These are phyloP conservation scores for Chrysaora quinquecirrha DNA, from an alignment of 30 jellyfish, hydroid and myxozoan species.

Conservation along the genomic window DNA sequence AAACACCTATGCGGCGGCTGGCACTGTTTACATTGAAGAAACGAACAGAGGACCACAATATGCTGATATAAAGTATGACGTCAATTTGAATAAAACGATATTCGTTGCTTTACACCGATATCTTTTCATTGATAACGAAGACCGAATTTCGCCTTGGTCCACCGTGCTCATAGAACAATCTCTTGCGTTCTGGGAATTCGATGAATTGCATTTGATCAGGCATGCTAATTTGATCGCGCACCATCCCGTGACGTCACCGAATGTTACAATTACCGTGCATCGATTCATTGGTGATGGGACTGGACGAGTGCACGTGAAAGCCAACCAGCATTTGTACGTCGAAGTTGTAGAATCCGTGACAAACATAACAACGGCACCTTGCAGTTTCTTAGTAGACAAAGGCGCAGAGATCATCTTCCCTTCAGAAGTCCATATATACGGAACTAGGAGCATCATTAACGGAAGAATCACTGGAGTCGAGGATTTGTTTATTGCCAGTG, in stretches of 20 bases:
- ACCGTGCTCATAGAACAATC: slow-evolving; percentile 53
- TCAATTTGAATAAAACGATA: slow-evolving; percentile 26
- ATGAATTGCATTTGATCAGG: slow-evolving; percentile 57
- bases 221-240: slow-evolving; percentile 59
- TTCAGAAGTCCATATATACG: slow-evolving; percentile 45
- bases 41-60: slow-evolving; percentile 68
- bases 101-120: slow-evolving; percentile 51
- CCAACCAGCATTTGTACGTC: slow-evolving; percentile 50
- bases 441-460: slow-evolving; percentile 51
- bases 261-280: slow-evolving; percentile 63
- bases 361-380: slow-evolving; percentile 72
- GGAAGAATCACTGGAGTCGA: slow-evolving; percentile 69
- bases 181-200: slow-evolving; percentile 57
- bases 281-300: slow-evolving; percentile 66
- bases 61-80: slow-evolving; percentile 58
- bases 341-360: slow-evolving; percentile 69
- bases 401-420: slow-evolving; percentile 70
- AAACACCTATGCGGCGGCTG: slow-evolving; percentile 54
- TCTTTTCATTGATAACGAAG: slow-evolving; percentile 54
- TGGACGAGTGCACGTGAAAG: slow-evolving; percentile 57
- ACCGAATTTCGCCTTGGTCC: slow-evolving; percentile 57
- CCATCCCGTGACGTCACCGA: slow-evolving; percentile 51
- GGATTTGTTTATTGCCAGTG: slow-evolving; percentile 54
- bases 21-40: slow-evolving; percentile 69
- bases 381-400: slow-evolving; percentile 54